Evolutionary conservation across 2,888 invertebrate genomes (phyloP).

Genomic region (Limulus polyphemus): DNA sequence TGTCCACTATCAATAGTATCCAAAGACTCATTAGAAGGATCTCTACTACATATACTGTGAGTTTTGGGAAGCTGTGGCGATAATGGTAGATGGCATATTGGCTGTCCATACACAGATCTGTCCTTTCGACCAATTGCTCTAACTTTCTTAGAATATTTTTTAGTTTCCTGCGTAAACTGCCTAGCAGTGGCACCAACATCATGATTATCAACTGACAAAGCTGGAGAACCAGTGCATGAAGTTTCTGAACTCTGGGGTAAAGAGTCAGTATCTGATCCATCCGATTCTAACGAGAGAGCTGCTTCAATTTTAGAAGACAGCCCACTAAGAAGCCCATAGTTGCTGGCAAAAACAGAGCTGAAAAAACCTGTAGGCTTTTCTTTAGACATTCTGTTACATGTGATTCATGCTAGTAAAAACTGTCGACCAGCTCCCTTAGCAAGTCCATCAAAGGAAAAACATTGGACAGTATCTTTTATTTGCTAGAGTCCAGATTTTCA

Average conservation of each 20-base stretch:
- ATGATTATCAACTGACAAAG: not conserved
- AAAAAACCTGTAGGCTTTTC: slow-evolving; percentile 32
- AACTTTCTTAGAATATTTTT: slow-evolving; percentile 14
- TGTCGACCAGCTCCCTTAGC: no score
- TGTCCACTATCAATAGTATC: slow-evolving; percentile 25
- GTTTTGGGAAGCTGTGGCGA: slow-evolving; percentile 12
- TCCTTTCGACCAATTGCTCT: slow-evolving; percentile 20
- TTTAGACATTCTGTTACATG: slow-evolving; percentile 5
- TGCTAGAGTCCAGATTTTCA: no score
- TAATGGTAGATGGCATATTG: slow-evolving; percentile 16
- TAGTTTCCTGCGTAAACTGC: slow-evolving; percentile 16
- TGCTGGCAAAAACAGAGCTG: slow-evolving; percentile 33
- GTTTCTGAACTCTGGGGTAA: slow-evolving; percentile 9
- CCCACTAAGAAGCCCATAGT: slow-evolving; percentile 34
- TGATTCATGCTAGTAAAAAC: no score
- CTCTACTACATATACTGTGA: slow-evolving; percentile 10
- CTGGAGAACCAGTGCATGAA: slow-evolving; percentile 13
- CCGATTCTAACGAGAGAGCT: slow-evolving; percentile 22
- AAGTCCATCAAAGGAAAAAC: no score
- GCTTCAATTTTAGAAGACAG: slow-evolving; percentile 34
- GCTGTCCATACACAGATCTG: slow-evolving; percentile 28
- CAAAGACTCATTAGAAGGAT: slow-evolving; percentile 23
- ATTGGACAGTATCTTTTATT: no score
- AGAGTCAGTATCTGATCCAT: slow-evolving; percentile 12
- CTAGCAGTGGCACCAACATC: slow-evolving; percentile 6